These are phyloP conservation scores for Cantharis lateralis DNA, from an alignment of 2,888 invertebrate genomes.

Conservation along the genomic window DNA sequence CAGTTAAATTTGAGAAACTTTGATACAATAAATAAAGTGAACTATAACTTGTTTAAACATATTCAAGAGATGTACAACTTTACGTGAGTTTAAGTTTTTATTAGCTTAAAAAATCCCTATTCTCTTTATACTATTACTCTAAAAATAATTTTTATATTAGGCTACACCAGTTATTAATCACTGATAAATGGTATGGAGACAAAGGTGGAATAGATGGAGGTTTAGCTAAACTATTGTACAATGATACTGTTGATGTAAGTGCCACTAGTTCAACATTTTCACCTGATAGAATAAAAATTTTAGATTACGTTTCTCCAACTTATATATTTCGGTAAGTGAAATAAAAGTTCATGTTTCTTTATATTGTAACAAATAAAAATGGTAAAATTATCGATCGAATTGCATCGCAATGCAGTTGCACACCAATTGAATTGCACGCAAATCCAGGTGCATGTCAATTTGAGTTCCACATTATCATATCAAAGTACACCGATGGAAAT, in stretches of 20 bases:
- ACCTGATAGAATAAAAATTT: conserved; percentile 7
- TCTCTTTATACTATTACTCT: too few relatives aligned
- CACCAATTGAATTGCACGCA: too few relatives aligned
- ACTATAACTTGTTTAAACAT: conserved; percentile 11
- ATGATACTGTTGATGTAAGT: conserved; percentile 40
- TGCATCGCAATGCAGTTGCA: too few relatives aligned
- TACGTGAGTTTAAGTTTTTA: conserved; percentile 34
- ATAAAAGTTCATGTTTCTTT: too few relatives aligned
- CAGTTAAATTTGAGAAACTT: neutral
- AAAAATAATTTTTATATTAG: neutral
- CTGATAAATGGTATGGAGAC: conserved; percentile 42
- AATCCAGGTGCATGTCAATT: too few relatives aligned
- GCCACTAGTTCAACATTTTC: conserved; percentile 25
- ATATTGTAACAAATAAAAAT: too few relatives aligned
- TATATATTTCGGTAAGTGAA: conserved; percentile 42
- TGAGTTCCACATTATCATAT: too few relatives aligned
- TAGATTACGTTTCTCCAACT: conserved; percentile 41
- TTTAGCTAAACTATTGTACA: conserved; percentile 40
- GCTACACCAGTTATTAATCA: neutral
- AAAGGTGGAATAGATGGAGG: conserved; percentile 42
- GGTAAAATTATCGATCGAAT: too few relatives aligned
- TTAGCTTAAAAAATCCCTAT: neutral
- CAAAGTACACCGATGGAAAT: too few relatives aligned
- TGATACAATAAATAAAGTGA: conserved; percentile 13
- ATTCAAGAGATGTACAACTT: conserved; percentile 42